A percentile compares a stretch with the other conserved stretches of the same genome.
Evolutionary conservation across 2,888 invertebrate genomes (phyloP).

Genomic region (Rambutsinella grinnellia): DNA sequence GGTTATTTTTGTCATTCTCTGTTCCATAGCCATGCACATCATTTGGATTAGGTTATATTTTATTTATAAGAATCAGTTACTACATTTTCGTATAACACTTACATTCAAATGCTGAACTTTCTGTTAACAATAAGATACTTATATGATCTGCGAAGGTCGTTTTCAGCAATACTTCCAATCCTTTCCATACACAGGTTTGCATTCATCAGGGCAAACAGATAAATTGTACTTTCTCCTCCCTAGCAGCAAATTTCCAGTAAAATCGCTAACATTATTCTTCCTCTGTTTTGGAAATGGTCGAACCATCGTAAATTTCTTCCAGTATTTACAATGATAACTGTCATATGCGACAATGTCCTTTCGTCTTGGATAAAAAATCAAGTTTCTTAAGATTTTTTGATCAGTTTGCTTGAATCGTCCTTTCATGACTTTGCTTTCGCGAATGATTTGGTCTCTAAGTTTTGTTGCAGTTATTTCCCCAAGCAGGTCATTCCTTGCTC

Average conservation of each 20-base stretch:
- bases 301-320: slow-evolving; percentile 8
- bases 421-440: background rate
- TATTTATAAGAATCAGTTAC: too few relatives aligned
- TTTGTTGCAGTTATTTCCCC: too few relatives aligned
- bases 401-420: background rate
- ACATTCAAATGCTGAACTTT: too few relatives aligned
- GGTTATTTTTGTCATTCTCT: too few relatives aligned
- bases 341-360: slow-evolving; percentile 16
- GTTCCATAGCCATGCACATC: too few relatives aligned
- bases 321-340: slow-evolving; percentile 18
- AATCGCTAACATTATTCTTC: background rate
- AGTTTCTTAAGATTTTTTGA: slow-evolving; percentile 1
- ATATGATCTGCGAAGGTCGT: too few relatives aligned
- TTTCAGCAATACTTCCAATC: slow-evolving; percentile 3
- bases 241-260: background rate
- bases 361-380: slow-evolving; percentile 11
- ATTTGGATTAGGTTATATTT: too few relatives aligned
- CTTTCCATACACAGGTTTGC: slow-evolving; percentile 1
- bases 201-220: background rate
- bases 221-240: background rate
- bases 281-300: background rate
- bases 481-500: background rate
- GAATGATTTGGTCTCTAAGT: slow-evolving; percentile 1
- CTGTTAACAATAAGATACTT: too few relatives aligned
- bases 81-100: too few relatives aligned